A percentile compares a stretch with the other conserved stretches of the same genome.
Conservation (phyloP, 2,888 invertebrate species). For the Xanthia icteritia region DNA sequence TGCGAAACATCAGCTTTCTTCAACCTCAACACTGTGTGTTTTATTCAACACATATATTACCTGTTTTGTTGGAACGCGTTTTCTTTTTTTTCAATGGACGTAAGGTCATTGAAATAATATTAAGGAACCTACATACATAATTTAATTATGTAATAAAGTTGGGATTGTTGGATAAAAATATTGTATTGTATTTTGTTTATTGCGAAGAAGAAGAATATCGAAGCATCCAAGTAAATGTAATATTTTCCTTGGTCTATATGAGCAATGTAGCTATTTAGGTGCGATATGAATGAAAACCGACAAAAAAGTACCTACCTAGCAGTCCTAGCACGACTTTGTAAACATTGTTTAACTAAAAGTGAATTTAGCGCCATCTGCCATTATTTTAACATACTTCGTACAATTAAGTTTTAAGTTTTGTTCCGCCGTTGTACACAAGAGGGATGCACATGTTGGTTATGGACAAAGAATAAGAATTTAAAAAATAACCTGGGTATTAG, state of each 20-base stretch:
- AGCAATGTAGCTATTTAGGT: background rate
- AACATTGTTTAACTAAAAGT: background rate
- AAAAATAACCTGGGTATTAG: background rate
- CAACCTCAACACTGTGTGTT: too few relatives aligned
- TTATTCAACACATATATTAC: too few relatives aligned
- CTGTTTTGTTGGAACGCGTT: too few relatives aligned
- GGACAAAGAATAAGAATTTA: background rate
- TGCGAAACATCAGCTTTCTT: background rate
- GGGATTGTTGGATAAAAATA: background rate
- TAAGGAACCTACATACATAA: background rate
- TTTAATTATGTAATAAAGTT: background rate
- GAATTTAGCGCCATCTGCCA: constrained; percentile 23
- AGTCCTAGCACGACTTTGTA: background rate
- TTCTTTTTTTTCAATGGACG: too few relatives aligned
- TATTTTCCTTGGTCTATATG: background rate
- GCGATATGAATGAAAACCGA: background rate
- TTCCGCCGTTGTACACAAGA: background rate
- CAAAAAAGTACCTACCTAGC: background rate
- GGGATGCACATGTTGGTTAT: background rate
- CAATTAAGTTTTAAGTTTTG: background rate
- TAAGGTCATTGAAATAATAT: too few relatives aligned
- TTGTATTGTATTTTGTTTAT: background rate
- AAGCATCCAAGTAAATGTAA: background rate
- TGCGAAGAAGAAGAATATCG: background rate
- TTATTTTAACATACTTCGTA: constrained; percentile 1